phyloP scores from a whole-genome alignment of 2,888 invertebrate genomes.

The Rutpela maculata region DNA sequence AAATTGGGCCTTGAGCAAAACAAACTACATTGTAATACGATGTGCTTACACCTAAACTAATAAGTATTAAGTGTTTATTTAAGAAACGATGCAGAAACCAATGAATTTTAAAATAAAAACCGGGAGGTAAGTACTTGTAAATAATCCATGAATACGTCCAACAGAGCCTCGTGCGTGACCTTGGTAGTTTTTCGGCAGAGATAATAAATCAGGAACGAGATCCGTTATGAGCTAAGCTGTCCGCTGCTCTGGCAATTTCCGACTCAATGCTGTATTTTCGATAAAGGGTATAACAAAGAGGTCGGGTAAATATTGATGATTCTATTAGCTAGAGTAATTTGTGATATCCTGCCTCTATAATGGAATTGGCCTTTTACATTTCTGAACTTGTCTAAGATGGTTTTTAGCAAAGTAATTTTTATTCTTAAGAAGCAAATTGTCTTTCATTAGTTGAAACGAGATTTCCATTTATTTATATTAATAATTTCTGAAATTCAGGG shows the following conservation, averaged over 20 bases:
- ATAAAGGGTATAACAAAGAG: constrained; percentile 2
- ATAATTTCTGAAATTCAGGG: too few species aligned
- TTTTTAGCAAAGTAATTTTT: too few species aligned
- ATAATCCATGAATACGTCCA: background rate
- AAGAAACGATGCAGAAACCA: background rate
- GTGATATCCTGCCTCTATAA: background rate
- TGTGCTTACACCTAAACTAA: background rate
- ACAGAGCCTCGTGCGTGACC: background rate
- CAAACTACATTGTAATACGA: too few species aligned
- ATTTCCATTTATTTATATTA: too few species aligned
- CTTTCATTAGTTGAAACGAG: too few species aligned
- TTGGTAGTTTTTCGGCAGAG: background rate
- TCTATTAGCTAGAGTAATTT: background rate
- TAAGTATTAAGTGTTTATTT: background rate
- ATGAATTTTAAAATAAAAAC: background rate
- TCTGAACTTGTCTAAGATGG: background rate
- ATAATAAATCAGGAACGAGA: background rate
- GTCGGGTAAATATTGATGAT: background rate
- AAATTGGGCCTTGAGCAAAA: too few species aligned
- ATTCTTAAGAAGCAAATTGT: too few species aligned
- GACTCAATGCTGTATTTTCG: background rate
- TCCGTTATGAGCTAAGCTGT: background rate
- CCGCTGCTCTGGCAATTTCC: background rate
- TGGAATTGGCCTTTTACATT: background rate
- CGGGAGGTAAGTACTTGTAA: background rate